phyloP scores from a whole-genome alignment of 2,888 invertebrate genomes.

The Phortica magna region DNA sequence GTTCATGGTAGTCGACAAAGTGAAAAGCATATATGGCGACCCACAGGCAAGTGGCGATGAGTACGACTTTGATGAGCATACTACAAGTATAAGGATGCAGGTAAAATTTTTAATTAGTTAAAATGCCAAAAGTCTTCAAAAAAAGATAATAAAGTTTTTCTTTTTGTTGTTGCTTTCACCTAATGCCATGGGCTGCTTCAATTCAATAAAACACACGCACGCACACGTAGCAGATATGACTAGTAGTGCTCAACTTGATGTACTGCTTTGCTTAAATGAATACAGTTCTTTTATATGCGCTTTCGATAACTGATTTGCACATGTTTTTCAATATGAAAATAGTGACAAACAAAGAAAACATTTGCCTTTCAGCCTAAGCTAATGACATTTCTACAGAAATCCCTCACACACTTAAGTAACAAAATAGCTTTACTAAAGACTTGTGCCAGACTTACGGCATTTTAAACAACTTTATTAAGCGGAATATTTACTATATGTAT shows the following conservation, averaged over 20 bases:
- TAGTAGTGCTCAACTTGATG: not conserved
- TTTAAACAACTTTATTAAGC: not conserved
- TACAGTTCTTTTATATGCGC: not conserved
- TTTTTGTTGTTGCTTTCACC: not conserved
- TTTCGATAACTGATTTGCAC: not conserved
- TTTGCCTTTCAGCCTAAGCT: not conserved
- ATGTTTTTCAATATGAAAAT: not conserved
- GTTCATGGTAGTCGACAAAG: not conserved
- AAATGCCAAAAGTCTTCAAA: not conserved
- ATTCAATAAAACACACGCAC: not conserved
- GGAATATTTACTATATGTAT: not conserved
- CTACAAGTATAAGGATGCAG: not conserved
- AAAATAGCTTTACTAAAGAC: not conserved
- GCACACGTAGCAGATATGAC: not conserved
- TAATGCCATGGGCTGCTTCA: not conserved
- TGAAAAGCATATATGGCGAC: not conserved
- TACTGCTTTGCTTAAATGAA: not conserved
- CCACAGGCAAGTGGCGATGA: not conserved
- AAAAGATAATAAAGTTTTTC: not conserved
- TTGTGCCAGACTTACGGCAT: not conserved
- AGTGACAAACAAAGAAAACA: not conserved
- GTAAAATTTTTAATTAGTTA: not conserved
- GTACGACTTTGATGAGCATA: not conserved
- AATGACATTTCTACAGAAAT: not conserved
- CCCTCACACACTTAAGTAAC: not conserved